A percentile compares a stretch with the other conserved stretches of the same genome.
Conservation (phyloP, 2,113 vertebrate species). For the Halcyon malimbica region DNA sequence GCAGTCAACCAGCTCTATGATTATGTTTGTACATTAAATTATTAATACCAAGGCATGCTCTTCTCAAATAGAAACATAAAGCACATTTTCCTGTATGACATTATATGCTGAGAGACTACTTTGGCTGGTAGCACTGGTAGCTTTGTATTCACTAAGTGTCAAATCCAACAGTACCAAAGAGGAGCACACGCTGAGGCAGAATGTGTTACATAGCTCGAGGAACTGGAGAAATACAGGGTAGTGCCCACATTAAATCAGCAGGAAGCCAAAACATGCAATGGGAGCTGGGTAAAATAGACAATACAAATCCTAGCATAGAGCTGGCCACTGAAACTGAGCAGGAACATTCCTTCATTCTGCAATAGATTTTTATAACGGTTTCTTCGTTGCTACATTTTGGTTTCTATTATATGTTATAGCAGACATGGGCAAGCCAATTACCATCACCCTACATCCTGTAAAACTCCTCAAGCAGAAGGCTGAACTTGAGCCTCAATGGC, state of each 20-base stretch:
- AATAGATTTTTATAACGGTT: neutral
- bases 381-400: neutral
- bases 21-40: neutral
- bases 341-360: neutral
- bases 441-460: neutral
- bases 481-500: neutral
- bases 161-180: neutral
- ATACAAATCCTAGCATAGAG: neutral
- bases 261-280: neutral
- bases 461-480: neutral
- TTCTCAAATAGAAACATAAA: neutral
- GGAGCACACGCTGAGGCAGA: neutral
- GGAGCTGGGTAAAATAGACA: neutral
- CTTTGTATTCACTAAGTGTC: neutral
- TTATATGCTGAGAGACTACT: neutral
- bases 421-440: neutral
- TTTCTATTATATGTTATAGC: neutral
- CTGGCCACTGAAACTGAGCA: neutral
- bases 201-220: rapidly evolving
- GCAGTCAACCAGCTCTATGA: neutral
- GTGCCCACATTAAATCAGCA: neutral
- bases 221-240: neutral
- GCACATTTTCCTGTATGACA: neutral
- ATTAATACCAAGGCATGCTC: neutral
- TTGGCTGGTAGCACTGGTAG: neutral